Evolutionary conservation across 30 jellyfish, hydroid and myxozoan species (phyloP), one percentile per base, ranked within the genome.

Genomic region (Clytia hemisphaerica): DNA sequence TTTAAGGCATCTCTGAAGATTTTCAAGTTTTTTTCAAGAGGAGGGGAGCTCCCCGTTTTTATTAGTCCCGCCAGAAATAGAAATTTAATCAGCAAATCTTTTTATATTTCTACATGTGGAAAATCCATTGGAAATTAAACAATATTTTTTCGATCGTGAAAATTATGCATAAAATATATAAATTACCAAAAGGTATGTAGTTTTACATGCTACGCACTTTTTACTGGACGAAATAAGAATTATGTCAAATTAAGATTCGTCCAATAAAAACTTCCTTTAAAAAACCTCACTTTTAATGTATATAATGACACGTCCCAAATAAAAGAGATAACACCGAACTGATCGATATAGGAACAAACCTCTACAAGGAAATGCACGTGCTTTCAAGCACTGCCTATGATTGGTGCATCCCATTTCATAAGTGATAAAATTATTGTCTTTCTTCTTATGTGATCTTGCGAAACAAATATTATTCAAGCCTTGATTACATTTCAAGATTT

Each of bases 351-450:
- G 24, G 35, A 4, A 33, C 54, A n/a, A 29, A 76, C 90, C 90
- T 76, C 72, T 63, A 37, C 90, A 76, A 2, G 90, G 90, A 37
- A 76, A 76, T 26, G 90, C 90, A 2, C 85, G 45, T 37, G 90
- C 90, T 27, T 47, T 40, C n/a, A 32, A 30, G 57, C 90, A 76
- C 34, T 61, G 37, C 15, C 34, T 76, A 46, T 76, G 90, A 47
- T 63, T 79, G 1, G 90, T 86, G 30, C 90, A 76, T 4, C 90
- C 90, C 90, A 76, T 76, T 51, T 76, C 83, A 45, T 76, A 76
- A 6, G 80, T 55, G 30, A 76, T 66, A 22, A 48, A 12, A 34
- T 22, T 63, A n/a, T n/a, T 22, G 0, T 63, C 78, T 21, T 76
- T 27, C 42, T 63, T 46, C 66, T 76, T 76, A 1, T 24, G 19